Base-by-base conservation (phyloP, 2,113 vertebrate species). In the Syrmaticus mikado region DNA sequence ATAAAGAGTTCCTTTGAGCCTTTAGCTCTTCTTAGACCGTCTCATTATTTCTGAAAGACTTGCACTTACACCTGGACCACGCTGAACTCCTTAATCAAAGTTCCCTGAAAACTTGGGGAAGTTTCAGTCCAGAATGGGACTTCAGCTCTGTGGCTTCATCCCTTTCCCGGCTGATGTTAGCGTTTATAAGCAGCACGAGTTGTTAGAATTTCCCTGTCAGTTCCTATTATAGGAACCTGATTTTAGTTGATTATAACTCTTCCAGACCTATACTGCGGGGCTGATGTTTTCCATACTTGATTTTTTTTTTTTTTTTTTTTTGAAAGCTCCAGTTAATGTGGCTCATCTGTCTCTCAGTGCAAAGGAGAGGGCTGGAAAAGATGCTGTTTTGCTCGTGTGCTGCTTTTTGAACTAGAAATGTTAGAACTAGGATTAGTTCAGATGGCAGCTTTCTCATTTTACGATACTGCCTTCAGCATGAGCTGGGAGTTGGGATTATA, bases 141-240 rank as follows among this genome's bases (percentile, higher is more conserved):
- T 50, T 79, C 62, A 58, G 40, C 70, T 87, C 85, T 74, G 58
- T 73, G 83, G 64, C 82, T 91, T 48, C 70, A 11, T 71, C 52
- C 40, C 8, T 90, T 62, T 93, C 89, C 78, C 91, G 91, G 74
- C 76, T 70, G 78, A 28, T 8, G 27, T 57, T 72, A 50, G 57
- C 8, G 1, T 68, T 92, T 94, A 77, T 79, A 76, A 92, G 74
- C 84, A 89, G 62, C 78, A 66, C 87, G 85, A 95, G 92, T 95
- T 90, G 94, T 82, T 94, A 82, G 89, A 96, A 89, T 95, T 95
- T 96, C 87, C 55, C 84, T 96, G 95, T 93, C 91, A 93, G 67
- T 57, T 92, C 91, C 87, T 91, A 89, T 96, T 93, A 94, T 16
- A 83, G 87, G 68, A 83, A 53, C n/a, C 38, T 91, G 92, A 85